These are phyloP conservation scores for Phymastichus coffea DNA, from an alignment of 1,140 invertebrate genomes.

Conservation along the genomic window DNA sequence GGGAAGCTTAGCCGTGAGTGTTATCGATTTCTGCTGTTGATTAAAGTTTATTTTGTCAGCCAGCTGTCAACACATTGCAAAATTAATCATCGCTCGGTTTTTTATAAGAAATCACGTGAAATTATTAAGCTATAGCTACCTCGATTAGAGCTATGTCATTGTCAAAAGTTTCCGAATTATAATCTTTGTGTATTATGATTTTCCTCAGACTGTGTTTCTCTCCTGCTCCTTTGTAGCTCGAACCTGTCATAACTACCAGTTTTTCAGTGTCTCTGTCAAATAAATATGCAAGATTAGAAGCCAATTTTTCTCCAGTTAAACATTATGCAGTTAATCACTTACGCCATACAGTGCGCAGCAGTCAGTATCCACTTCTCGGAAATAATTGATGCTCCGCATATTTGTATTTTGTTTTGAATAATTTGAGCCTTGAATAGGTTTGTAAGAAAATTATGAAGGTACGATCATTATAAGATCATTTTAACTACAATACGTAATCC, in stretches of 20 bases:
- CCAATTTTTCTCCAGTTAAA: not conserved
- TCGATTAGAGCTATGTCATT: slow-evolving; percentile 17
- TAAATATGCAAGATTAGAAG: no score
- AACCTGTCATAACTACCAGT: not conserved
- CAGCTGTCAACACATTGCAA: slow-evolving; percentile 6
- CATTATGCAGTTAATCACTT: not conserved
- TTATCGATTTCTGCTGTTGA: not conserved
- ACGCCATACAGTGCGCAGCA: slow-evolving; percentile 15
- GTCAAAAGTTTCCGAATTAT: not conserved
- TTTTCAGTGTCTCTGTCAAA: not conserved
- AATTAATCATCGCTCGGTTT: no score
- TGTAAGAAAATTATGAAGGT: no score
- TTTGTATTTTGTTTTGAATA: not conserved
- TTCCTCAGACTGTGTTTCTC: not conserved
- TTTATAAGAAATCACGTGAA: no score
- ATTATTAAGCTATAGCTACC: no score
- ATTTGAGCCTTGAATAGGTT: slow-evolving; percentile 8
- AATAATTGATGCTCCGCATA: slow-evolving; percentile 16
- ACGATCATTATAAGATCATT: no score
- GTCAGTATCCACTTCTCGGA: slow-evolving; percentile 11
- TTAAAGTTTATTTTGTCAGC: not conserved
- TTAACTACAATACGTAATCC: no score
- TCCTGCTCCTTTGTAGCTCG: not conserved
- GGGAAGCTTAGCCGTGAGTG: not conserved
- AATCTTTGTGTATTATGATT: not conserved